These are phyloP conservation scores for Salticus scenicus DNA, from an alignment of 2,888 invertebrate genomes.

Conservation along the genomic window DNA sequence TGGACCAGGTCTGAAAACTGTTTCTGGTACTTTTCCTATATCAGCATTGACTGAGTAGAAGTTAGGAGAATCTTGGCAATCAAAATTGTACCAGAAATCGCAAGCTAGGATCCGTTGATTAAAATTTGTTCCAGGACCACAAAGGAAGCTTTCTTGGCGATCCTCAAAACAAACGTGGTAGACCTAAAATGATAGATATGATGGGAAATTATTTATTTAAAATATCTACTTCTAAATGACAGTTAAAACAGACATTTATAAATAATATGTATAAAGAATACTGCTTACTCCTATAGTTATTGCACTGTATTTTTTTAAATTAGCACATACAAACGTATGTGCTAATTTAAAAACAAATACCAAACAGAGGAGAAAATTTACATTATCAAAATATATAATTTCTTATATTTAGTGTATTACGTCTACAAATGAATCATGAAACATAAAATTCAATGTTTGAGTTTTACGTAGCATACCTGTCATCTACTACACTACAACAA, in stretches of 20 bases:
- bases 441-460: too few relatives aligned
- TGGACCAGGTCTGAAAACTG: slow-evolving; percentile 39
- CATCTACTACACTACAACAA: too few relatives aligned
- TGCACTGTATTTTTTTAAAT: too few relatives aligned
- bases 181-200: slow-evolving; percentile 49
- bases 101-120: slow-evolving; percentile 73
- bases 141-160: slow-evolving; percentile 76
- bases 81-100: slow-evolving; percentile 74
- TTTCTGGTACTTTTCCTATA: slow-evolving; percentile 56
- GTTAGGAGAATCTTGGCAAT: slow-evolving; percentile 81
- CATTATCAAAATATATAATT: too few relatives aligned
- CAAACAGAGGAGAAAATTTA: too few relatives aligned
- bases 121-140: slow-evolving; percentile 74
- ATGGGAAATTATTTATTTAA: neutral
- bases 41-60: slow-evolving; percentile 78
- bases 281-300: too few relatives aligned
- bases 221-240: neutral
- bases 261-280: too few relatives aligned
- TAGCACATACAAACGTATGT: too few relatives aligned
- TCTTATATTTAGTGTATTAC: too few relatives aligned
- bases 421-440: too few relatives aligned
- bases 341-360: too few relatives aligned
- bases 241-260: neutral
- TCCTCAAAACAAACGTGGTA: slow-evolving; percentile 74
- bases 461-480: too few relatives aligned